These are phyloP conservation scores for Acanthopagrus latus DNA, from an alignment of 2,797 vertebrate genomes.

Conservation along the genomic window DNA sequence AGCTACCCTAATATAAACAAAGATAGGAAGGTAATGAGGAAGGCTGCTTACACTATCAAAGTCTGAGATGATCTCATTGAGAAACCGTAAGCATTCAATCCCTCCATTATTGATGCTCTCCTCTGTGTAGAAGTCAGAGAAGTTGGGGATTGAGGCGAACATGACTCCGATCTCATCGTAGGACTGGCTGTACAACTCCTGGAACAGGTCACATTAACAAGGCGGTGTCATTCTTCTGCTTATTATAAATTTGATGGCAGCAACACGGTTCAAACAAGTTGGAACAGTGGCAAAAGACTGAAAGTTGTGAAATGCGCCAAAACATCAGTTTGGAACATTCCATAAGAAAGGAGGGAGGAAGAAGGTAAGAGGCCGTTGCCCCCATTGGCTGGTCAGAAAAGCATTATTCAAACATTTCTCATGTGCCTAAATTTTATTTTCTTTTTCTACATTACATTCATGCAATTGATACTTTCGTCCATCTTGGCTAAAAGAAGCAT, in stretches of 20 bases:
- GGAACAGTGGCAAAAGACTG: not conserved
- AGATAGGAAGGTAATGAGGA: not conserved
- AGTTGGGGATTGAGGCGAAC: conserved; percentile 98
- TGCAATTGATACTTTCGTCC: too few species aligned
- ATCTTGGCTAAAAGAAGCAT: too few species aligned
- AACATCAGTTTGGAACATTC: too few species aligned
- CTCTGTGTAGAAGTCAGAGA: conserved; percentile 98
- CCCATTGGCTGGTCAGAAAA: too few species aligned
- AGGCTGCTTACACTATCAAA: conserved; percentile 91
- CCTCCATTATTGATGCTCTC: conserved; percentile 98
- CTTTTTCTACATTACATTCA: too few species aligned
- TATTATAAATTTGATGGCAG: too few species aligned
- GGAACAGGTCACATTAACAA: conserved; percentile 17
- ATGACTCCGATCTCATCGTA: conserved; percentile 98
- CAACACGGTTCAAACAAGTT: too few species aligned
- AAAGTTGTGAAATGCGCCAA: not conserved
- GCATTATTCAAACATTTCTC: too few species aligned
- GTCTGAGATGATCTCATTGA: conserved; percentile 99
- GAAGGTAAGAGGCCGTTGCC: too few species aligned
- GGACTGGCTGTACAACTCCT: conserved; percentile 98
- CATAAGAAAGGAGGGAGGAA: too few species aligned
- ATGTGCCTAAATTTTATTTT: too few species aligned
- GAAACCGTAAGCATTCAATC: conserved; percentile 96
- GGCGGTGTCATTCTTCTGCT: not conserved
- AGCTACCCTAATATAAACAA: not conserved